Evolutionary conservation across 2,797 vertebrate genomes (phyloP).

Genomic region (Helicolenus hilgendorfi): DNA sequence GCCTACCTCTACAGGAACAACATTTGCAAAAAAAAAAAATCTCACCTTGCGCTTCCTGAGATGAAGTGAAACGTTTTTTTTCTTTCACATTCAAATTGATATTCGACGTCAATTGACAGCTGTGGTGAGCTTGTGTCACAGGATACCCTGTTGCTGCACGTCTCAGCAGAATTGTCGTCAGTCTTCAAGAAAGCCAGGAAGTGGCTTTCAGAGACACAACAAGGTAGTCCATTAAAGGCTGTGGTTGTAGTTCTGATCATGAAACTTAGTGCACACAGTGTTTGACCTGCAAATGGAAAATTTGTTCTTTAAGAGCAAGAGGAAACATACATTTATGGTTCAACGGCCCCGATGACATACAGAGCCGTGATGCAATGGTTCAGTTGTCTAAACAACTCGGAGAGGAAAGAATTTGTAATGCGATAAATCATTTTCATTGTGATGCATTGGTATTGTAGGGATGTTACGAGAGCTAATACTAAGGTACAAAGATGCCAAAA

Average conservation of each 20-base stretch:
- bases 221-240: slow-evolving; percentile 15
- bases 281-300: not conserved
- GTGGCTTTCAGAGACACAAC: slow-evolving; percentile 71
- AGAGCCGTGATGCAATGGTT: not conserved
- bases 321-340: not conserved
- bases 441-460: too few relatives aligned
- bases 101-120: not conserved
- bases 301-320: not conserved
- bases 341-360: not conserved
- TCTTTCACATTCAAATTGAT: not conserved
- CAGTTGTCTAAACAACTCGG: not conserved
- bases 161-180: slow-evolving; percentile 50
- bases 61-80: not conserved
- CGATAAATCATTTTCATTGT: too few relatives aligned
- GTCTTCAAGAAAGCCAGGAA: slow-evolving; percentile 67
- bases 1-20: not conserved
- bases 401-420: not conserved
- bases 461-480: too few relatives aligned
- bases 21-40: not conserved
- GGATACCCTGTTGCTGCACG: slow-evolving; percentile 36
- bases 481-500: too few relatives aligned
- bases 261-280: not conserved
- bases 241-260: slow-evolving; percentile 18
- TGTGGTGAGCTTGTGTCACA: slow-evolving; percentile 52
- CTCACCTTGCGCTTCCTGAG: not conserved